phyloP scores from a whole-genome alignment of 1,140 invertebrate genomes.

The Charaxes varanes region DNA sequence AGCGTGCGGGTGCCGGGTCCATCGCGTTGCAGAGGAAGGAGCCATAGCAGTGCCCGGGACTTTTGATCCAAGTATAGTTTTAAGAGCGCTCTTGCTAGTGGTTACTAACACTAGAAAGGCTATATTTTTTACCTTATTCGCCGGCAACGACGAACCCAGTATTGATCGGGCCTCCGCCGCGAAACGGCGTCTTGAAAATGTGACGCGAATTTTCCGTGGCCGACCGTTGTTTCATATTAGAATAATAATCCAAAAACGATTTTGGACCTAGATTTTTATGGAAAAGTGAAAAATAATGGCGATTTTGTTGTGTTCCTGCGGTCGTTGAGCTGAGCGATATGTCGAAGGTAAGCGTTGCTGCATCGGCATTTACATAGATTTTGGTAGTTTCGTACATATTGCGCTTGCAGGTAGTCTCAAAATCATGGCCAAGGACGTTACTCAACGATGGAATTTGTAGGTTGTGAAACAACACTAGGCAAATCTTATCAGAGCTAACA shows the following conservation, averaged over 20 bases:
- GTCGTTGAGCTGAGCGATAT: conserved; percentile 37
- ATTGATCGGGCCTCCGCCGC: conserved; percentile 65
- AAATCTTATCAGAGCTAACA: conserved; percentile 12
- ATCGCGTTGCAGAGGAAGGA: too few relatives aligned
- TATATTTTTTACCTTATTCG: conserved; percentile 60
- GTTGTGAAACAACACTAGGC: conserved; percentile 1
- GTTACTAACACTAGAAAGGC: too few relatives aligned
- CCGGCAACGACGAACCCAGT: conserved; percentile 53
- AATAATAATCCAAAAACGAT: conserved; percentile 18
- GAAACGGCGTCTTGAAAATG: conserved; percentile 60
- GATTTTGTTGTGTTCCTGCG: conserved; percentile 24
- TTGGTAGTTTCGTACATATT: conserved; percentile 20
- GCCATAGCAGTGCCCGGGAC: too few relatives aligned
- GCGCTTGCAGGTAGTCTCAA: conserved; percentile 37
- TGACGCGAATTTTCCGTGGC: conserved; percentile 44
- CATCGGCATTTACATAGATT: conserved; percentile 15
- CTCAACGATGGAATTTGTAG: conserved; percentile 7
- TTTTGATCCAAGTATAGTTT: too few relatives aligned
- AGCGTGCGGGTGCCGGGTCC: too few relatives aligned
- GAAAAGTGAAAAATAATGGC: conserved; percentile 35
- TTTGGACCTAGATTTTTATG: conserved; percentile 17
- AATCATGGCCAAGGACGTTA: conserved; percentile 54
- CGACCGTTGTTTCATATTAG: conserved; percentile 31
- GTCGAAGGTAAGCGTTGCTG: conserved; percentile 54
- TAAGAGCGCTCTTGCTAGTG: too few relatives aligned